Conservation (phyloP, 2,888 invertebrate species). For the Lamproptera curius region DNA sequence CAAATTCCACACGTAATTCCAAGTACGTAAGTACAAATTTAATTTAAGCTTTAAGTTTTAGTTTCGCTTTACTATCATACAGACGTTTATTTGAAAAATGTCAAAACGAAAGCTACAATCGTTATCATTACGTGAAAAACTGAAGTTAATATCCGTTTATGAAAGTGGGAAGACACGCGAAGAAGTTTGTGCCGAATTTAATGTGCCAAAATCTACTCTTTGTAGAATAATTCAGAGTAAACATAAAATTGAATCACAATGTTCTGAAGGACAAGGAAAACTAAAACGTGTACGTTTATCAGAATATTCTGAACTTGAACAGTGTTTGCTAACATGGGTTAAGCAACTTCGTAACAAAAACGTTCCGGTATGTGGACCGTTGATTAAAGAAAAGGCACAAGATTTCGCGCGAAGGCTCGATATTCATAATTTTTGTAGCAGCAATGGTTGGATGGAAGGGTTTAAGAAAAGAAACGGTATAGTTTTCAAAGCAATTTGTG, state of each 20-base stretch:
- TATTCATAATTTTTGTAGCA: slow-evolving; percentile 29
- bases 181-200: slow-evolving; percentile 26
- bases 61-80: slow-evolving; percentile 16
- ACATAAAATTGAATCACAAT: slow-evolving; percentile 19
- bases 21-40: no score
- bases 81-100: slow-evolving; percentile 19
- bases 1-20: slow-evolving; percentile 8
- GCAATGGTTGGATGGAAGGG: slow-evolving; percentile 27
- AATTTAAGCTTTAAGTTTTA: slow-evolving; percentile 12
- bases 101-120: slow-evolving; percentile 17
- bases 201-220: slow-evolving; percentile 27
- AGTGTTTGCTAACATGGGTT: slow-evolving; percentile 18
- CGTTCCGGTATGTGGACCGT: slow-evolving; percentile 22
- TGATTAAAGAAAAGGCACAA: slow-evolving; percentile 24
- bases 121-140: slow-evolving; percentile 18
- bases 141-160: slow-evolving; percentile 13
- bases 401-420: slow-evolving; percentile 26
- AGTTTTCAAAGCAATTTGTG: slow-evolving; percentile 24
- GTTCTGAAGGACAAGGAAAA: slow-evolving; percentile 1
- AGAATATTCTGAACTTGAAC: slow-evolving; percentile 15
- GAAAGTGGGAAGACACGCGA: slow-evolving; percentile 15
- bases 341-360: slow-evolving; percentile 19
- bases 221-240: slow-evolving; percentile 25
- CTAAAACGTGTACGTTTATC: background rate
- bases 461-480: slow-evolving; percentile 24